Base-by-base conservation (phyloP, 2,113 vertebrate species). In the Periophthalmus modestus region DNA sequence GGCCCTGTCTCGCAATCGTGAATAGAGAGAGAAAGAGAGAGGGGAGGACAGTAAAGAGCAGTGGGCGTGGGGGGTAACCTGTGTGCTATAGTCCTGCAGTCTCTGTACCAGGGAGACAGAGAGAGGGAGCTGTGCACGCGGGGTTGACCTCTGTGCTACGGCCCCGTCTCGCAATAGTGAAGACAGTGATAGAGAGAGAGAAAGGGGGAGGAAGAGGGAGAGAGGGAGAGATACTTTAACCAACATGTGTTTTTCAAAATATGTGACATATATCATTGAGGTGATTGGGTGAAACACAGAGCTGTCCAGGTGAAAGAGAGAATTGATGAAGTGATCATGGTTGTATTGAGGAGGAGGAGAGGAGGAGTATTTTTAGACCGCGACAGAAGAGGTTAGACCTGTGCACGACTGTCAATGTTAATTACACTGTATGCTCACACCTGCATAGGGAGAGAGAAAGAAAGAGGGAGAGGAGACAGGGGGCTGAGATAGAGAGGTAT, bases 81-180 rank as follows among this genome's bases (percentile, higher is more conserved):
- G 2, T 28, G 28, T 3, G 28, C 28, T 28, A 28, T 28, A 28
- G 28, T 28, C 28, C 28, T 28, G 28, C 28, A 28, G 3, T 28
- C 28, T 28, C 28, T 28, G 3, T 28, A 28, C 28, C 28, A 28
- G 7, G n/a, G 16, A 4, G n/a, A 59, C 23, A 23, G 55, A 24
- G 57, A 28, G 21, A 10, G 57, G 13, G 47, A 48, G 47, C 10
- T 11, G 79, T 81, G 81, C 85, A 88, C 78, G 88, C 84, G 80
- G 83, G 81, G 82, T 88, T 89, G 89, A 89, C 88, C 89, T 85
- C 86, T 86, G 88, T 83, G 75, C 84, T 72, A 84, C 87, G 80
- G 88, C 83, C 77, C 81, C 79, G 82, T 85, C 81, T 73, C 80
- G 88, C 86, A 88, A 87, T 88, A 85, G 24, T 1, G 58, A 33